A percentile compares a stretch with the other conserved stretches of the same genome.
phyloP scores from a whole-genome alignment of 1,140 invertebrate genomes.

The Lineus longissimus region DNA sequence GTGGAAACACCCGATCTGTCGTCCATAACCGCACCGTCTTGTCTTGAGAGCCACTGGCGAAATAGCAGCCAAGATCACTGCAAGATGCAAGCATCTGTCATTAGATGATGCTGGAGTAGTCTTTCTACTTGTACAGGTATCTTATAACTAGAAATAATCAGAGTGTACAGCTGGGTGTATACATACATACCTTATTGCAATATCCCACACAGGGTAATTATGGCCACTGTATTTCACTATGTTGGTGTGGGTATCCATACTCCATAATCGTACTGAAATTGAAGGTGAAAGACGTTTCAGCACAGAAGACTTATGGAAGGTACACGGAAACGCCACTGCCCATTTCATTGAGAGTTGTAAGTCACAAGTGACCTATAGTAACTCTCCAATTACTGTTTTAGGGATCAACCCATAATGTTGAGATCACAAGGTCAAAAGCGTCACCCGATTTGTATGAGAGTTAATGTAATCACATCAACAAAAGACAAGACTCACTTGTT shows the following conservation, averaged over 20 bases:
- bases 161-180: no score
- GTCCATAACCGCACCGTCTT: slow-evolving; percentile 90
- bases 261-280: slow-evolving; percentile 45
- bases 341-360: no score
- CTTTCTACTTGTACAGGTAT: no score
- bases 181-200: slow-evolving; percentile 65
- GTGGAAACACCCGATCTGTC: slow-evolving; percentile 86
- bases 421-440: no score
- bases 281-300: slow-evolving; percentile 3
- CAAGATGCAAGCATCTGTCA: slow-evolving; percentile 57
- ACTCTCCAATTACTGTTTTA: no score
- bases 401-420: no score
- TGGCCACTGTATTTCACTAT: slow-evolving; percentile 65
- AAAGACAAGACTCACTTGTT: slow-evolving; percentile 60
- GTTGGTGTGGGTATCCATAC: slow-evolving; percentile 42
- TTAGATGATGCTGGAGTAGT: no score
- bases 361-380: no score
- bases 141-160: no score
- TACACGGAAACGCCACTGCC: background rate
- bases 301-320: background rate
- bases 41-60: slow-evolving; percentile 87
- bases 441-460: no score
- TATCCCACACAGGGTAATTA: slow-evolving; percentile 80
- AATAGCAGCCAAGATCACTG: slow-evolving; percentile 68
- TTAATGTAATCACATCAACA: background rate